Conservation (phyloP, 1,140 invertebrate species). For the Galleria mellonella region DNA sequence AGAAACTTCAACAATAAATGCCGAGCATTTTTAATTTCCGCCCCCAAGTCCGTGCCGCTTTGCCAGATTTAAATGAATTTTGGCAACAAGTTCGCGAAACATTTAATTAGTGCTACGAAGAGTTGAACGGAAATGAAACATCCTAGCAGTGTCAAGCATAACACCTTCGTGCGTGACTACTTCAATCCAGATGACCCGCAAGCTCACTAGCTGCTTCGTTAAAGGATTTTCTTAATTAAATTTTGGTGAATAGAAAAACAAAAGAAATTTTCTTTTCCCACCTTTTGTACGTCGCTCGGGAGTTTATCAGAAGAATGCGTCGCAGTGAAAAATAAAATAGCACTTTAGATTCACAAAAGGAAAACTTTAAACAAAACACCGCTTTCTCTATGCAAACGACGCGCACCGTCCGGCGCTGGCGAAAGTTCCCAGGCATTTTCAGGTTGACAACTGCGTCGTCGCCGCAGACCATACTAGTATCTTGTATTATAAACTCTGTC, state of each 20-base stretch:
- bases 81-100: slow-evolving; percentile 54
- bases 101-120: slow-evolving; percentile 56
- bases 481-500: too few species aligned
- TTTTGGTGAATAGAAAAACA: slow-evolving; percentile 13
- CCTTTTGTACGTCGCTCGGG: slow-evolving; percentile 7
- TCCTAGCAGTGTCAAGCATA: slow-evolving; percentile 21
- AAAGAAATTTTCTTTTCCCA: slow-evolving; percentile 14
- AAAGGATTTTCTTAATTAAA: slow-evolving; percentile 34
- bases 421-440: slow-evolving; percentile 36
- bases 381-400: slow-evolving; percentile 66
- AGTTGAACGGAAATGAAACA: slow-evolving; percentile 51
- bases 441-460: slow-evolving; percentile 1
- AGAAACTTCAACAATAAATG: slow-evolving; percentile 47
- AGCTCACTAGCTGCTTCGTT: slow-evolving; percentile 10
- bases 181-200: slow-evolving; percentile 11
- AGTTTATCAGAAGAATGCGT: slow-evolving; percentile 7
- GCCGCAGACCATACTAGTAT: too few species aligned
- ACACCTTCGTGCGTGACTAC: slow-evolving; percentile 39
- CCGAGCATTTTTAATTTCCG: slow-evolving; percentile 54
- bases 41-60: slow-evolving; percentile 32
- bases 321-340: slow-evolving; percentile 35
- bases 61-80: slow-evolving; percentile 55
- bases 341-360: slow-evolving; percentile 44
- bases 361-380: slow-evolving; percentile 46
- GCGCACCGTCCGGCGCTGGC: slow-evolving; percentile 17